phyloP scores from a whole-genome alignment of 1,140 invertebrate species.

The Megalopta genalis region DNA sequence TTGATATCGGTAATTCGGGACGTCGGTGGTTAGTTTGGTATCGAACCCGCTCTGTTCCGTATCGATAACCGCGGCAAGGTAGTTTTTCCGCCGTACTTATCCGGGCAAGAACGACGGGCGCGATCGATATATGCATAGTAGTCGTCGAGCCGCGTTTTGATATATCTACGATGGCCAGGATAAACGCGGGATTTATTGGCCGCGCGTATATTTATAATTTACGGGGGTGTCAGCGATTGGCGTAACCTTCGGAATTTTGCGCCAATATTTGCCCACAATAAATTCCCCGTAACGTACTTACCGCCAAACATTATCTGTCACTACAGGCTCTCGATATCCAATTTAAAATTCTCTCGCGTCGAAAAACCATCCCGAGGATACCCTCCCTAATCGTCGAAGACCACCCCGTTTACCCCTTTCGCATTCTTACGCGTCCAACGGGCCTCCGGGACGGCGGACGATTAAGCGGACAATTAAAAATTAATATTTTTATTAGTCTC shows the following conservation, averaged over 20 bases:
- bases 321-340: background rate
- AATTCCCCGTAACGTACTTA: constrained; percentile 27
- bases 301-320: constrained; percentile 23
- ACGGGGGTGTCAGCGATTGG: constrained; percentile 21
- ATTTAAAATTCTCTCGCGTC: constrained; percentile 3
- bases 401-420: too few species aligned
- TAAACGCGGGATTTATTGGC: constrained; percentile 36
- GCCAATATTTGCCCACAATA: constrained; percentile 37
- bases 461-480: constrained; percentile 66
- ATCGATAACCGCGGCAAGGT: too few species aligned
- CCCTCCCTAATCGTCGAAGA: background rate
- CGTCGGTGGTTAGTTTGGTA: background rate
- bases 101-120: too few species aligned
- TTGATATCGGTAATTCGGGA: background rate
- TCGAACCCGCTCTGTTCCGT: background rate
- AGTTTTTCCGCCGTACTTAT: too few species aligned
- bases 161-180: constrained; percentile 18
- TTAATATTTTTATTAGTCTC: constrained; percentile 68
- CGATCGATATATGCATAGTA: constrained; percentile 23
- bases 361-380: background rate
- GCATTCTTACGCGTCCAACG: background rate
- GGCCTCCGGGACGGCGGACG: constrained; percentile 40
- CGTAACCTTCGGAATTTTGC: constrained; percentile 35
- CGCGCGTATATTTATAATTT: constrained; percentile 41
- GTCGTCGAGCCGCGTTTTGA: constrained; percentile 16